Percentiles rank a stretch among this genome's conserved stretches.
phyloP scores from a whole-genome alignment of 92 coral and sea anemone genomes.

The Palythoa grandiflora region DNA sequence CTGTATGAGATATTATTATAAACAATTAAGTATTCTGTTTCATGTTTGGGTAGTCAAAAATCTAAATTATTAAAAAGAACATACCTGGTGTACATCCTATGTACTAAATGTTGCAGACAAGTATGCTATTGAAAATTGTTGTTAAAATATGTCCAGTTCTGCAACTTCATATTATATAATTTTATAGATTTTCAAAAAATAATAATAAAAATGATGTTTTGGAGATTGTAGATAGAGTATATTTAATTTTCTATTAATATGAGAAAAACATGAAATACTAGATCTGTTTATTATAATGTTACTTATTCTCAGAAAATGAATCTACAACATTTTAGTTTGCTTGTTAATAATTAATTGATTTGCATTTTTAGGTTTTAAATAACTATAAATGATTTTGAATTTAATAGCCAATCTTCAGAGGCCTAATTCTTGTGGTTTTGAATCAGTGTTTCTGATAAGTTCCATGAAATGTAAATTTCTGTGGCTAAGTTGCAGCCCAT shows the following conservation, averaged over 20 bases:
- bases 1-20: no score
- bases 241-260: background rate
- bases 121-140: no score
- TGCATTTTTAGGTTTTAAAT: background rate
- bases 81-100: no score
- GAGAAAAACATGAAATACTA: background rate
- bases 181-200: background rate
- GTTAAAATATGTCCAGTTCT: no score
- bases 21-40: no score
- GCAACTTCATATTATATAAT: no score
- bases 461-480: background rate
- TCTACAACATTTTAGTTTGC: background rate
- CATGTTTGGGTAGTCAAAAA: no score
- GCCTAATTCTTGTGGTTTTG: conserved; percentile 9
- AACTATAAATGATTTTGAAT: background rate
- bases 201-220: background rate
- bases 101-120: no score
- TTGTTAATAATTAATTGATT: conserved; percentile 3
- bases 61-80: no score
- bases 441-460: conserved; percentile 10
- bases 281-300: background rate
- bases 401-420: background rate
- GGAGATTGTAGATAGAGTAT: background rate
- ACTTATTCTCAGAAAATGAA: background rate
- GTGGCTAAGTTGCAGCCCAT: background rate